Percentiles rank a stretch among this genome's conserved stretches.
Evolutionary conservation across 2,888 invertebrate species (phyloP).

Genomic region (Cosmia pyralina): DNA sequence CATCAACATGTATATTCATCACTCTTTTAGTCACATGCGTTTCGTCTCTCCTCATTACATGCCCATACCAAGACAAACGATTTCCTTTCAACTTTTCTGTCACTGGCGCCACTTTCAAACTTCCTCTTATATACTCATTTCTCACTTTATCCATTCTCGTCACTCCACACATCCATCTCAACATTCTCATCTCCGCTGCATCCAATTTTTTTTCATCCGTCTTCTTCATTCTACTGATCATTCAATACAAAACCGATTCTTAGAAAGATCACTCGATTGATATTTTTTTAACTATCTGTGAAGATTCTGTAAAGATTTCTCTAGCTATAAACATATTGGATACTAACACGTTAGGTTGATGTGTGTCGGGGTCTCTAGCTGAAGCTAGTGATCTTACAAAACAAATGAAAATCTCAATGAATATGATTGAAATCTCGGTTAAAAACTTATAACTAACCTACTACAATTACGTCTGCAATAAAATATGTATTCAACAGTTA

Average conservation of each 20-base stretch:
- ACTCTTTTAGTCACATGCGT: too few species aligned
- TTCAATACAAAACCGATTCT: not conserved
- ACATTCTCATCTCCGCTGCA: too few species aligned
- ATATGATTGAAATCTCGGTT: not conserved
- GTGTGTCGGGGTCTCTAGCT: not conserved
- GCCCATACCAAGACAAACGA: too few species aligned
- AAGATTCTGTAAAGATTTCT: not conserved
- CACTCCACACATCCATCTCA: too few species aligned
- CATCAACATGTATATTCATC: too few species aligned
- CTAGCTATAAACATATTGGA: not conserved
- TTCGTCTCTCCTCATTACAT: too few species aligned
- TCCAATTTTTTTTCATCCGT: too few species aligned
- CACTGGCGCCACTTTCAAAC: too few species aligned
- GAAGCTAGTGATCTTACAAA: slow-evolving; percentile 2
- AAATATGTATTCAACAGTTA: slow-evolving; percentile 4
- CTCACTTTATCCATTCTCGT: too few species aligned
- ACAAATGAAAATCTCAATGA: slow-evolving; percentile 11
- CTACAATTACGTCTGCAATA: slow-evolving; percentile 5
- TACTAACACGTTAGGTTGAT: not conserved
- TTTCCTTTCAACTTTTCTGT: too few species aligned
- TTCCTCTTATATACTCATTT: too few species aligned
- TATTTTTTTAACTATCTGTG: not conserved
- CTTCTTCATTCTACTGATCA: not conserved
- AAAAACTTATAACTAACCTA: not conserved
- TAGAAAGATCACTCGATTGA: too few species aligned